phyloP scores from a whole-genome alignment of 2,888 invertebrate species.

The Luperina testacea region DNA sequence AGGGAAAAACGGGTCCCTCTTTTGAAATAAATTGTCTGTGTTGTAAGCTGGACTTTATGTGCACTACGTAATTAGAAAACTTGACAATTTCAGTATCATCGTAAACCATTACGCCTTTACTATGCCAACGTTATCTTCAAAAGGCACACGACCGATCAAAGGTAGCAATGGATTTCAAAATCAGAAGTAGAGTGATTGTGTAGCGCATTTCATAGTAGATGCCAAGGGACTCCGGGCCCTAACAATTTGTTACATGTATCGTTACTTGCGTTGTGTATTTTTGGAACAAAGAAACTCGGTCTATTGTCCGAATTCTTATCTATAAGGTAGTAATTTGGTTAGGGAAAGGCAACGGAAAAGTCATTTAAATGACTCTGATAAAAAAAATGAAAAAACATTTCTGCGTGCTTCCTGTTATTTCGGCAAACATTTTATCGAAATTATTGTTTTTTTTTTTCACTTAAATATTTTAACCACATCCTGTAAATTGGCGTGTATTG shows the following conservation, averaged over 20 bases:
- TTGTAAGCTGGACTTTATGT: constrained; percentile 50
- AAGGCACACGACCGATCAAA: neutral
- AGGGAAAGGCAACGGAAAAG: constrained; percentile 54
- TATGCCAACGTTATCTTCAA: neutral
- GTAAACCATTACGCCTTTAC: constrained; percentile 30
- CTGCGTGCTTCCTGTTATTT: constrained; percentile 42
- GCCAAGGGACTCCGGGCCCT: constrained; percentile 59
- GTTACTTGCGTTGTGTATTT: constrained; percentile 75
- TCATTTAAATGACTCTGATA: constrained; percentile 50
- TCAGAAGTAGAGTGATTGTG: neutral
- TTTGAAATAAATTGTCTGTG: constrained; percentile 83
- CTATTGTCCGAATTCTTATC: constrained; percentile 73
- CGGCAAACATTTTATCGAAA: constrained; percentile 42
- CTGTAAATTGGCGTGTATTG: constrained; percentile 18
- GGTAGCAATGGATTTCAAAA: constrained; percentile 26
- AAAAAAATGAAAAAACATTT: constrained; percentile 35
- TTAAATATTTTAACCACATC: constrained; percentile 8
- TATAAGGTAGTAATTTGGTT: constrained; percentile 54
- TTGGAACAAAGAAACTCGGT: constrained; percentile 75
- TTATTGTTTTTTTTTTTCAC: constrained; percentile 23
- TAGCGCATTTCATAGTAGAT: constrained; percentile 6
- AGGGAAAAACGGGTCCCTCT: constrained; percentile 85
- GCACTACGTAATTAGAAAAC: neutral
- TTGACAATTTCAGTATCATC: neutral
- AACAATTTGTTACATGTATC: constrained; percentile 81